These are phyloP conservation scores for Sebastes oblongus DNA, from an alignment of 2,797 vertebrate species.

Conservation along the genomic window DNA sequence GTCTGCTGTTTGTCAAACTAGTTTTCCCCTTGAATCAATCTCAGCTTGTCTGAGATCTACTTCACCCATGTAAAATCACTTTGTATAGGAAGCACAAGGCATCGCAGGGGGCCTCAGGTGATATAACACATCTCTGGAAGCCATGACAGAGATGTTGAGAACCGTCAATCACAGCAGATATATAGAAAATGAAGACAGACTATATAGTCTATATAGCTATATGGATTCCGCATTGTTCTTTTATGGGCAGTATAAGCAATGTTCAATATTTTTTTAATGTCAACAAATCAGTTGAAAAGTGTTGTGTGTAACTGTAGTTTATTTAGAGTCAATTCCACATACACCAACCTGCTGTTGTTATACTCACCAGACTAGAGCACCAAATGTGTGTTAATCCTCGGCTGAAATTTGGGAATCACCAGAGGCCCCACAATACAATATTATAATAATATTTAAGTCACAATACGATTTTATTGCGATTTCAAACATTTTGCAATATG, in stretches of 20 bases:
- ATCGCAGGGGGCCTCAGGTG: slow-evolving; percentile 3
- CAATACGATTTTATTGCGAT: too few species aligned
- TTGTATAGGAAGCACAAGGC: background rate
- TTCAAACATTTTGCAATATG: too few species aligned
- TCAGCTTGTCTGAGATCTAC: slow-evolving; percentile 2
- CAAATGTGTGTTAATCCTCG: background rate
- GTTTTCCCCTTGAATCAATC: slow-evolving; percentile 40
- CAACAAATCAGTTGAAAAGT: background rate
- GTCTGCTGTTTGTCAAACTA: slow-evolving; percentile 24
- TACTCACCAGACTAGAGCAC: background rate
- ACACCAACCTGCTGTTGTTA: background rate
- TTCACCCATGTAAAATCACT: slow-evolving; percentile 14
- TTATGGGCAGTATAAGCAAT: background rate
- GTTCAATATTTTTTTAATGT: background rate
- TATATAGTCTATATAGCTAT: background rate
- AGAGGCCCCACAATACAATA: too few species aligned
- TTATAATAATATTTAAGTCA: too few species aligned
- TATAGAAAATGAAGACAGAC: background rate
- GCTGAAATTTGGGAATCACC: background rate
- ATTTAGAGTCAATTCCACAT: background rate
- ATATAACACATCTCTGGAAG: background rate
- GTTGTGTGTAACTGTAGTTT: background rate
- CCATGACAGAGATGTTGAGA: slow-evolving; percentile 1
- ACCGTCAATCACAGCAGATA: background rate
- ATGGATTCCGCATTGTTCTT: background rate